Evolutionary conservation across 2,888 invertebrate genomes (phyloP).

Genomic region (Alentia gelatinosa): DNA sequence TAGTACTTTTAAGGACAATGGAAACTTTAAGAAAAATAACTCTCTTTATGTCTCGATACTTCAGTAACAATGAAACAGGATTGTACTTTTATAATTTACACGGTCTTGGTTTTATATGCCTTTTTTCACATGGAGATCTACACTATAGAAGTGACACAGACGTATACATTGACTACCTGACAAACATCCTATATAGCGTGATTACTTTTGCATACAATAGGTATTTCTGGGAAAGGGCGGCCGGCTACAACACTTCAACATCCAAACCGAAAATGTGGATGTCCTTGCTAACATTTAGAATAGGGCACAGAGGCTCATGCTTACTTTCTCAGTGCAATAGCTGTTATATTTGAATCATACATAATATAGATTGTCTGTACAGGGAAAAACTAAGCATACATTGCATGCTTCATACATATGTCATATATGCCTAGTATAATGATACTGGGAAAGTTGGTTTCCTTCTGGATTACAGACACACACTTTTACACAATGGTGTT

Average conservation of each 20-base stretch:
- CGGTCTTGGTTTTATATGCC: too few relatives aligned
- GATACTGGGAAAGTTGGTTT: not conserved
- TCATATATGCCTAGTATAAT: not conserved
- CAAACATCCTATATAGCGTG: not conserved
- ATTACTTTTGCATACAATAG: constrained; percentile 18
- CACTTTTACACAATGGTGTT: not conserved
- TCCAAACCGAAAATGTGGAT: constrained; percentile 21
- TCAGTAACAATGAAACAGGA: constrained; percentile 13
- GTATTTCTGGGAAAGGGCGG: not conserved
- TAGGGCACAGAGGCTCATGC: not conserved
- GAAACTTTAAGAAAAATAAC: constrained; percentile 49
- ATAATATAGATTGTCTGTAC: constrained; percentile 19
- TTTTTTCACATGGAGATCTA: constrained; percentile 12
- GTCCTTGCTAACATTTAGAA: not conserved
- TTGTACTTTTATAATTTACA: not conserved
- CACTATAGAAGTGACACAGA: constrained; percentile 24
- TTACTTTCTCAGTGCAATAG: not conserved
- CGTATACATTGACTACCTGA: constrained; percentile 8
- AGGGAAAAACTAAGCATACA: constrained; percentile 24
- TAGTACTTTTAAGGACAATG: constrained; percentile 32
- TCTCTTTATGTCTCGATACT: constrained; percentile 41
- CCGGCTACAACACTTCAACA: not conserved
- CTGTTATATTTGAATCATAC: not conserved
- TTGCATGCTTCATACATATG: constrained; percentile 16
- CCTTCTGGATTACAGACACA: not conserved